Evolutionary conservation across 1,140 invertebrate species (phyloP), one percentile per base, ranked within the genome.

Genomic region (Drosophila athabasca): DNA sequence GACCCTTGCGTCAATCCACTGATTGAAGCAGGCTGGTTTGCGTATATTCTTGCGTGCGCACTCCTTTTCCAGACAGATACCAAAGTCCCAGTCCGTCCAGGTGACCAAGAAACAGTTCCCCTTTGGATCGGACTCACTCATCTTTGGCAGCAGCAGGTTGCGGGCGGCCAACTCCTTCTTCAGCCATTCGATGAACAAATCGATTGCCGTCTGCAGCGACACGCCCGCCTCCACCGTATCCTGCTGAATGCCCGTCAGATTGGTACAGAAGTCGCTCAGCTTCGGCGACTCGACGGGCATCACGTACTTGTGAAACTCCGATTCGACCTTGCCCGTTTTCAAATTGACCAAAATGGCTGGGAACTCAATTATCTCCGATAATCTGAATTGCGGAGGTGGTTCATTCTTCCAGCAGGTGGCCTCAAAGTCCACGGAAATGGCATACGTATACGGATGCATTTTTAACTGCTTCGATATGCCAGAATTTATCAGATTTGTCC

Each of bases 311-410:
- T 95, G 95, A 85, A 96, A 96, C 74, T 94, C 92, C 52, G 93
- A 92, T 44, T 95, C 94, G 44, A 96, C 93, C 76, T 92, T 91
- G 48, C 92, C 91, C 29, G 91, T 91, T 57, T 92, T 90, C 2
- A 94, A 90, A 81, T 95, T 93, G 17, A 96, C 90, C n/a, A 96
- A 89, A 48, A 96, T 93, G 8, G 94, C 95, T 8, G 96, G 95
- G 89, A 96, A 96, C 90, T 96, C 90, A 31, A 93, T 93, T 19
- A 93, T 92, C 87, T 93, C 93, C 2, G 92, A 70, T 29, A 84
- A 76, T n/a, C 87, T 84, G 82, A 91, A 83, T 57, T 85, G 61
- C 2, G 73, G 74, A 22, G 87, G 70, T 43, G 90, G 89, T 60
- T 90, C 78, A 29, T 83, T 90, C 35, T 90, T 85, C 92, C 92